Evolutionary conservation across 2,797 vertebrate species (phyloP).

Genomic region (Acipenser transmontanus): DNA sequence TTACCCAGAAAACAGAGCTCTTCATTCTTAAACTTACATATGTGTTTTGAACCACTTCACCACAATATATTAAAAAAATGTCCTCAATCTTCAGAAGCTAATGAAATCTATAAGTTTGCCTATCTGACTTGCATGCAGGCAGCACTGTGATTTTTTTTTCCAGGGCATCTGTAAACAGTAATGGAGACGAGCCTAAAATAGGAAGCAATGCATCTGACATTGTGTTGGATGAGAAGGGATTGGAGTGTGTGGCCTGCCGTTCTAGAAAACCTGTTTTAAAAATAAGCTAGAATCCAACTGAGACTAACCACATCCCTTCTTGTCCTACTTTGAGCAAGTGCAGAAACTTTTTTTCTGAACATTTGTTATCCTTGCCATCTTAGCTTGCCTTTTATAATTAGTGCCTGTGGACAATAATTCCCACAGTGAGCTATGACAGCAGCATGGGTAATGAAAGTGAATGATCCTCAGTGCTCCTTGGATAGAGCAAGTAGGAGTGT

Average conservation of each 20-base stretch:
- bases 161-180: constrained; percentile 36
- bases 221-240: constrained; percentile 26
- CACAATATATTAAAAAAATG: constrained; percentile 13
- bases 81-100: constrained; percentile 33
- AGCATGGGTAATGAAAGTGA: constrained; percentile 26
- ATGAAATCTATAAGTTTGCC: constrained; percentile 26
- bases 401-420: constrained; percentile 29
- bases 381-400: constrained; percentile 31
- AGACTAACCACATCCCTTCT: constrained; percentile 65
- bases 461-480: constrained; percentile 19
- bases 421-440: constrained; percentile 24
- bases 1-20: no score
- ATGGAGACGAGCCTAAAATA: constrained; percentile 30
- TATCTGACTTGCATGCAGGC: constrained; percentile 35
- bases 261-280: constrained; percentile 63
- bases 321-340: constrained; percentile 56
- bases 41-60: no score
- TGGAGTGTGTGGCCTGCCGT: constrained; percentile 52
- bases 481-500: constrained; percentile 23
- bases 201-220: constrained; percentile 32
- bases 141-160: constrained; percentile 28
- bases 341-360: constrained; percentile 35
- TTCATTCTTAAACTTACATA: no score
- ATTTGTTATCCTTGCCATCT: constrained; percentile 33
- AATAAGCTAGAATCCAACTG: constrained; percentile 67